Evolutionary conservation across 2,888 invertebrate species (phyloP).

Genomic region (Hirtodrosophila trivittata): DNA sequence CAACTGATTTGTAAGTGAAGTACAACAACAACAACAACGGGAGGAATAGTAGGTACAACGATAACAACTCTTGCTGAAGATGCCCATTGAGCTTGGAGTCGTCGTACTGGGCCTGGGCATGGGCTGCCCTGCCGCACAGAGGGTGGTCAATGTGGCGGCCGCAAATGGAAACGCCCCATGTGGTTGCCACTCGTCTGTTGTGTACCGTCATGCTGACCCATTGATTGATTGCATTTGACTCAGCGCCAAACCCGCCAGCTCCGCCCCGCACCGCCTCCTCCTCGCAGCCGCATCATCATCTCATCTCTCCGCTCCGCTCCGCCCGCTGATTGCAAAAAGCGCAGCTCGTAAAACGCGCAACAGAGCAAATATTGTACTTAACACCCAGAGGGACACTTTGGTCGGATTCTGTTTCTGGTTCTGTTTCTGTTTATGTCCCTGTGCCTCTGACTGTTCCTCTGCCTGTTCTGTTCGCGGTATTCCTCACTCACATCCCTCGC

Average conservation of each 20-base stretch:
- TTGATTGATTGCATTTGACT: conserved; percentile 77
- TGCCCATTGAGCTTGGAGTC: conserved; percentile 33
- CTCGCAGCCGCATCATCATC: no score
- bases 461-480: neutral
- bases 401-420: conserved; percentile 5
- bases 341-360: conserved; percentile 70
- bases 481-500: neutral
- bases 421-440: neutral
- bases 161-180: conserved; percentile 79
- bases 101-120: conserved; percentile 10
- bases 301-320: conserved; percentile 10
- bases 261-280: neutral
- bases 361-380: conserved; percentile 78
- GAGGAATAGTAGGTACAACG: neutral
- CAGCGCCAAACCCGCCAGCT: conserved; percentile 26
- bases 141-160: conserved; percentile 72
- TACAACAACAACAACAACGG: conserved; percentile 1
- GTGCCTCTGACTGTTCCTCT: neutral
- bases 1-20: conserved; percentile 70
- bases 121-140: conserved; percentile 33
- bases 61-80: conserved; percentile 13
- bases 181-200: conserved; percentile 65
- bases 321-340: conserved; percentile 24
- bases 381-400: conserved; percentile 74
- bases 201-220: conserved; percentile 68